Evolutionary conservation across 1,140 invertebrate genomes (phyloP), one percentile per base, ranked within the genome.

Genomic region (Diabrotica undecimpunctata): DNA sequence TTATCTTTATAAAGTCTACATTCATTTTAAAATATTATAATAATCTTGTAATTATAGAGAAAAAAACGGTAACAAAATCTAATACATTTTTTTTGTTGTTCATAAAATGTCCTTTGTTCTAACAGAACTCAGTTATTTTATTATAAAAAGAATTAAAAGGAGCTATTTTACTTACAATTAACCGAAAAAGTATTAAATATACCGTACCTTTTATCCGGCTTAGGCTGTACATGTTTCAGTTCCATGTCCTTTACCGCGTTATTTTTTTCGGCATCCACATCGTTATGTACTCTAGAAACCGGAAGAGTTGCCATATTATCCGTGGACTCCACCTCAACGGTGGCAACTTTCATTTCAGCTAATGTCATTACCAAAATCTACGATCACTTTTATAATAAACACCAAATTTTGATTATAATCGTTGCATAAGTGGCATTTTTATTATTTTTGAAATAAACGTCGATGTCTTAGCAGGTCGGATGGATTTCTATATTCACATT

Each of bases 221-320:
- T 90, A 64, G 90, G 89, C 78, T 90, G 88, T 51, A 91, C 90
- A 75, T 89, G 90, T 82, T 91, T 91, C 50, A 92, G 83, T 78
- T 92, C 90, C 89, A 92, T 90, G 78, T 92, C 90, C 85, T 92
- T 93, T 82, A 91, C 91, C 68, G 89, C 86, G 50, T 87, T 87
- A 69, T 86, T 88, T 72, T 88, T 87, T 76, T 82, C 82, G 52
- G 69, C 66, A 55, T 71, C 72, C 52, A 61, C 61, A 62, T 66
- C 62, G 52, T 70, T 71, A 62, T 75, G 70, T 14, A 69, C 68
- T 61, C 75, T 79, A 73, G 74, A 80, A 37, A 92, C 90, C 59
- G 90, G 91, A 77, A 93, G 83, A 7, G 91, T 93, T 70, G 91
- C 90, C 86, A 91, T 92, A 78, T 92, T 91, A 81, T 92, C 90